A percentile compares a stretch with the other conserved stretches of the same genome.
Conservation (phyloP, 2,797 vertebrate genomes). For the Trichosurus vulpecula region DNA sequence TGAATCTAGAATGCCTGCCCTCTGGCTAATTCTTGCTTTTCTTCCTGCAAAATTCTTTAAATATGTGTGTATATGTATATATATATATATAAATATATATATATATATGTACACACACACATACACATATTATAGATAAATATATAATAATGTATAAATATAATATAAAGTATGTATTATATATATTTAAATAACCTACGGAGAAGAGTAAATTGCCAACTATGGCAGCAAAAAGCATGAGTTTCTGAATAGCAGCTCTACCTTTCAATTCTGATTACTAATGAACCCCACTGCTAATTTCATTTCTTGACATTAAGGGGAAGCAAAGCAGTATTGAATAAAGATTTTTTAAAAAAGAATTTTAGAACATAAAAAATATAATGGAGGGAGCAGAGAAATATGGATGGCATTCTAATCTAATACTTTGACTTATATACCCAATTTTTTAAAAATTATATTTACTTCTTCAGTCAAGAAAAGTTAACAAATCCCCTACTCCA, state of each 20-base stretch:
- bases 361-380: constrained; percentile 28
- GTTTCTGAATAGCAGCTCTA: neutral
- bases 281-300: neutral
- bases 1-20: neutral
- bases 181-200: neutral
- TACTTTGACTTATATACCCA: neutral
- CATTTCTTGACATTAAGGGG: neutral
- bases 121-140: too few relatives aligned
- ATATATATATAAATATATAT: too few relatives aligned
- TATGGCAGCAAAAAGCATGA: neutral
- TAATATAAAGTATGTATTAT: too few relatives aligned
- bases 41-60: too few relatives aligned
- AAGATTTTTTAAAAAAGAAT: constrained; percentile 12
- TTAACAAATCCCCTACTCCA: neutral
- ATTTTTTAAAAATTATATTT: neutral
- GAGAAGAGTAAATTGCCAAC: neutral
- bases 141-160: too few relatives aligned
- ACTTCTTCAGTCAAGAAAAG: constrained; percentile 5
- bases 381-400: constrained; percentile 9
- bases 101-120: too few relatives aligned
- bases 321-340: neutral
- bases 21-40: neutral
- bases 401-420: neutral
- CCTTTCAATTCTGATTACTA: neutral
- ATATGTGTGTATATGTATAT: too few relatives aligned